Evolutionary conservation across 2,797 vertebrate genomes (phyloP).

Genomic region (Lutjanus campechanus): DNA sequence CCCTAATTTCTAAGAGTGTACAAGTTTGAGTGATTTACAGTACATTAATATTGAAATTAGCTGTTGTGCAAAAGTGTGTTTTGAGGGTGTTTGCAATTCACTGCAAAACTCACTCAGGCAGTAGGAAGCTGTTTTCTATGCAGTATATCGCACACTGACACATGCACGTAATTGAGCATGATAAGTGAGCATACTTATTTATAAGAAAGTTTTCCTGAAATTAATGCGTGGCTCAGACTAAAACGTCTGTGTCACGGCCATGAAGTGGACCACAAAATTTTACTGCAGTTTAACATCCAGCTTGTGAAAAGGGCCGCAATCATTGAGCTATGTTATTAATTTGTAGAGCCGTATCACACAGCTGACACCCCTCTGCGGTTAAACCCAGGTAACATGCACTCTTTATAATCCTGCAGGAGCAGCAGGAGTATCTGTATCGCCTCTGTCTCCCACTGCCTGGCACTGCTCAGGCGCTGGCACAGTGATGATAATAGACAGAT

Average conservation of each 20-base stretch:
- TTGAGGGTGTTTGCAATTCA: conserved; percentile 4
- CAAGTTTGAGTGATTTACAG: conserved; percentile 3
- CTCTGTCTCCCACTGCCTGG: conserved; percentile 42
- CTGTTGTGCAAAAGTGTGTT: not conserved
- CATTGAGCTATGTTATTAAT: conserved; percentile 53
- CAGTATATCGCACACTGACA: conserved; percentile 12
- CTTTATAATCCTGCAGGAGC: conserved; percentile 56
- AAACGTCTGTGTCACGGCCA: conserved; percentile 1
- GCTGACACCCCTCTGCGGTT: conserved; percentile 49
- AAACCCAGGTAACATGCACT: conserved; percentile 55
- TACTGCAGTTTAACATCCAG: conserved; percentile 37
- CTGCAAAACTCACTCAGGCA: conserved; percentile 14
- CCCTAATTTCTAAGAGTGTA: not conserved
- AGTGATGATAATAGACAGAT: conserved; percentile 57
- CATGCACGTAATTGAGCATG: conserved; percentile 9
- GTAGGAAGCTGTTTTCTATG: not conserved
- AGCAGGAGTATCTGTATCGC: conserved; percentile 26
- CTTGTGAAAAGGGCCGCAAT: conserved; percentile 41
- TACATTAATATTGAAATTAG: conserved; percentile 22
- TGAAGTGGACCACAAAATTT: conserved; percentile 43
- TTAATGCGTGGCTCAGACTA: conserved; percentile 8
- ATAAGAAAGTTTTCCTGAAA: conserved; percentile 31
- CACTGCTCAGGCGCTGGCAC: conserved; percentile 33
- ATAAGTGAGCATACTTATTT: conserved; percentile 16
- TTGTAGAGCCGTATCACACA: conserved; percentile 50